Evolutionary conservation across 2,888 invertebrate genomes (phyloP).

Genomic region (Drosophila aldrichi): DNA sequence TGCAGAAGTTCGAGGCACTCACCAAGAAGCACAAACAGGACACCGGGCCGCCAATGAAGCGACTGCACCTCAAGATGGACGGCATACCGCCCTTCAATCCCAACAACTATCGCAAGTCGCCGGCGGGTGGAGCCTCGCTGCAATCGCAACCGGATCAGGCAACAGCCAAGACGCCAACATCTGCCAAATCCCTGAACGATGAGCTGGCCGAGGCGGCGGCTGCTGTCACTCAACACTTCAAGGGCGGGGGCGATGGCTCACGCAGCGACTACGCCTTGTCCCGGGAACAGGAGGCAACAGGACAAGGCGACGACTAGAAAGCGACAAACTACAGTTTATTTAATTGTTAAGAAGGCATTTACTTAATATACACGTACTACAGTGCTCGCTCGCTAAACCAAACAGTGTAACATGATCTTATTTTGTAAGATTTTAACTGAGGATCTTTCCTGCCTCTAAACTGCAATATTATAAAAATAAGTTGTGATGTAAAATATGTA

Average conservation of each 20-base stretch:
- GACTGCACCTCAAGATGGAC: conserved; percentile 84
- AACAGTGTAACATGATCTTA: no score
- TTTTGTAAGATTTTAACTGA: not conserved
- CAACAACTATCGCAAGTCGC: conserved; percentile 87
- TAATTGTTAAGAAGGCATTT: conserved; percentile 56
- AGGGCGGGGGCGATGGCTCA: conserved; percentile 64
- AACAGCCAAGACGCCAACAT: conserved; percentile 85
- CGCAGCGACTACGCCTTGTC: conserved; percentile 71
- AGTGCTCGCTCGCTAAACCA: conserved; percentile 8
- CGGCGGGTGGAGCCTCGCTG: conserved; percentile 82
- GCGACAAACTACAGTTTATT: conserved; percentile 8
- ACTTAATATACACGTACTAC: conserved; percentile 21
- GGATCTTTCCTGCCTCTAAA: not conserved
- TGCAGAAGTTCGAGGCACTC: conserved; percentile 83
- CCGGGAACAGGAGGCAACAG: conserved; percentile 59
- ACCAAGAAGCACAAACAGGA: conserved; percentile 84
- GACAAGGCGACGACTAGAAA: conserved; percentile 34
- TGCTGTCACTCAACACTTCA: conserved; percentile 63
- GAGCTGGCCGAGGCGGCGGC: conserved; percentile 72
- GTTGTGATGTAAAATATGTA: not conserved
- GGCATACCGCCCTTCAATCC: conserved; percentile 85
- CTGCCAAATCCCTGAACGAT: conserved; percentile 78
- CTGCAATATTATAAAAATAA: not conserved
- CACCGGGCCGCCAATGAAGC: conserved; percentile 84
- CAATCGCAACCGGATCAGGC: conserved; percentile 33